These are phyloP conservation scores for Monoplex corrugatus DNA, from an alignment of 2,888 invertebrate species.

Conservation along the genomic window DNA sequence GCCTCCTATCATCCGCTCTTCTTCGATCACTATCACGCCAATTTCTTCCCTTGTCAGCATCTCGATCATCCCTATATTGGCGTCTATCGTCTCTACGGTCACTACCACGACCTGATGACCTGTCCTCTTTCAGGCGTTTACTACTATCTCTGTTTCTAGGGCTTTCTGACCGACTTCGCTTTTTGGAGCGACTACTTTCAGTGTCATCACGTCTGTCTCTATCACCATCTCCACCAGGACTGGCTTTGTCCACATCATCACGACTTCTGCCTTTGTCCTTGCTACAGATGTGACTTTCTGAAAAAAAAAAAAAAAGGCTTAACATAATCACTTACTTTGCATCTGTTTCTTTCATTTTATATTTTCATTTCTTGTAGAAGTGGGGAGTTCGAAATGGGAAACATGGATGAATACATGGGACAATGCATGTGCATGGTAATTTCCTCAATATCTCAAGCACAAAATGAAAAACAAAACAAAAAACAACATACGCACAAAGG, in stretches of 20 bases:
- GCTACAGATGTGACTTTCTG: slow-evolving; percentile 27
- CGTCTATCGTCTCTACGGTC: slow-evolving; percentile 33
- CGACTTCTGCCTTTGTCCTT: slow-evolving; percentile 34
- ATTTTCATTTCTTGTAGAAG: too few relatives aligned
- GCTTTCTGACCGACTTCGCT: slow-evolving; percentile 28
- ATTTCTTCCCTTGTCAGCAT: slow-evolving; percentile 16
- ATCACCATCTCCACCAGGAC: not conserved
- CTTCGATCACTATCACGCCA: slow-evolving; percentile 39
- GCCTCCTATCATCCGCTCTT: slow-evolving; percentile 28
- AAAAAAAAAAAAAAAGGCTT: slow-evolving; percentile 22
- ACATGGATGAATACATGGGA: too few relatives aligned
- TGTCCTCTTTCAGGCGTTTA: slow-evolving; percentile 46
- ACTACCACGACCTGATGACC: slow-evolving; percentile 12
- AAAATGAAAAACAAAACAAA: not conserved
- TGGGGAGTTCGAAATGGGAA: too few relatives aligned
- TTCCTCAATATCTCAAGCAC: not conserved
- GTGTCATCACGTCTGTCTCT: slow-evolving; percentile 34
- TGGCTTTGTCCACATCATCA: not conserved
- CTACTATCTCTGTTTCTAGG: slow-evolving; percentile 44
- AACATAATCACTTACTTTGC: too few relatives aligned
- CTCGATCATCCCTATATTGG: slow-evolving; percentile 44
- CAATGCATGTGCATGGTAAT: not conserved
- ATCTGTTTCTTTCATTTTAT: not conserved
- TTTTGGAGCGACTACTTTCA: not conserved
- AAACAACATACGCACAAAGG: not conserved